Conservation (phyloP, 2,113 vertebrate species). For the Orientallactaga bullata region DNA sequence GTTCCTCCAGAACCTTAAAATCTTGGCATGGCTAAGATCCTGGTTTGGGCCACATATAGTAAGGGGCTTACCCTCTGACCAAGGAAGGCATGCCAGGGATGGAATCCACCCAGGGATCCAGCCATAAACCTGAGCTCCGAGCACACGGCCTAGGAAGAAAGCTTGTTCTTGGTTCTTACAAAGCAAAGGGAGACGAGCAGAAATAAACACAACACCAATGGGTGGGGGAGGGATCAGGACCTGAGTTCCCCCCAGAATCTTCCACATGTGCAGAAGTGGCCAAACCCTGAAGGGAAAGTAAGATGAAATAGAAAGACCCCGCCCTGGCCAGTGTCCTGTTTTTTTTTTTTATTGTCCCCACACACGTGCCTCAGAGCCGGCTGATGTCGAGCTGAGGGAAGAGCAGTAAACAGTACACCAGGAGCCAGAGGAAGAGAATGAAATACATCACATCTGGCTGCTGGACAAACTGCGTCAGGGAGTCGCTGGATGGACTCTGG, state of each 20-base stretch:
- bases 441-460: constrained; percentile 89
- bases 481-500: constrained; percentile 10
- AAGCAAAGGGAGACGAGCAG: neutral
- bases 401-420: constrained; percentile 94
- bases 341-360: constrained; percentile 83
- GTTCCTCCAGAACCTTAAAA: constrained; percentile 69
- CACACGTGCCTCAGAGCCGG: constrained; percentile 79
- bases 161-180: constrained; percentile 68
- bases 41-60: constrained; percentile 65
- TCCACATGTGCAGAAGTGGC: constrained; percentile 59
- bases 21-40: constrained; percentile 62
- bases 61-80: constrained; percentile 76
- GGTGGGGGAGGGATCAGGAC: neutral
- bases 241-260: constrained; percentile 70
- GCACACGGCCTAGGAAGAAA: constrained; percentile 63
- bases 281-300: neutral
- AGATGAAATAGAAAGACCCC: neutral
- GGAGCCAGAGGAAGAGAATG: constrained; percentile 93
- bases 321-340: constrained; percentile 66
- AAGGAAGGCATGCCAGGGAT: constrained; percentile 84
- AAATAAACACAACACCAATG: neutral
- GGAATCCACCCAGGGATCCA: constrained; percentile 70
- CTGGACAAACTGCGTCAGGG: constrained; percentile 68
- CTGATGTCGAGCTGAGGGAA: constrained; percentile 91
- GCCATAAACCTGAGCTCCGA: constrained; percentile 40